Conservation (phyloP, 2,888 invertebrate species). For the Athrips mouffetella region DNA sequence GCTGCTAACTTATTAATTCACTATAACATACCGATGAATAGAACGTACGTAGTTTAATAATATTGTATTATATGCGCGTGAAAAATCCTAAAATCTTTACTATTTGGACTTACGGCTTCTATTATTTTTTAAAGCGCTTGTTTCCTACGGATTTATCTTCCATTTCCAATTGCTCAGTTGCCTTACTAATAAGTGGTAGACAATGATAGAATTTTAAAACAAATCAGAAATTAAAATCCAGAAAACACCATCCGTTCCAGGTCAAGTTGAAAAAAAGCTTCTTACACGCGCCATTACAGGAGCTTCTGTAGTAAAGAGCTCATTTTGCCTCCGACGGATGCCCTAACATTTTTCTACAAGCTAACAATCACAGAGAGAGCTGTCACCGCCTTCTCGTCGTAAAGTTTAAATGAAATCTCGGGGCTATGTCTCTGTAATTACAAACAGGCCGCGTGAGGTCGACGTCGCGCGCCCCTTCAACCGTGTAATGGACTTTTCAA, state of each 20-base stretch:
- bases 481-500: conserved; percentile 76
- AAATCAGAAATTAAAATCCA: no score
- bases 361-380: conserved; percentile 54
- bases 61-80: no score
- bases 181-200: no score
- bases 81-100: no score
- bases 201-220: no score
- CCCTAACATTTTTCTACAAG: conserved; percentile 46
- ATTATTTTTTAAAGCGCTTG: neutral
- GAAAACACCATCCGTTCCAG: no score
- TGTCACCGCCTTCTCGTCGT: conserved; percentile 59
- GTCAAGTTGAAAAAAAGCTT: no score
- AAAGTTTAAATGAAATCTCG: conserved; percentile 72
- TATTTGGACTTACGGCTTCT: neutral
- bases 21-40: no score
- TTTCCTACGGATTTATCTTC: no score
- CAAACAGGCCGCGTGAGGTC: conserved; percentile 65
- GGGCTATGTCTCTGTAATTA: conserved; percentile 69
- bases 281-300: neutral
- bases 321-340: conserved; percentile 17
- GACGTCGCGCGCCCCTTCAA: conserved; percentile 56
- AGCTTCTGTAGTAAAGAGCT: neutral
- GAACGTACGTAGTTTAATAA: no score
- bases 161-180: no score
- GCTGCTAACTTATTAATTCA: conserved; percentile 49